Evolutionary conservation across 2,113 vertebrate genomes (phyloP).

Genomic region (Engystomops pustulosus): DNA sequence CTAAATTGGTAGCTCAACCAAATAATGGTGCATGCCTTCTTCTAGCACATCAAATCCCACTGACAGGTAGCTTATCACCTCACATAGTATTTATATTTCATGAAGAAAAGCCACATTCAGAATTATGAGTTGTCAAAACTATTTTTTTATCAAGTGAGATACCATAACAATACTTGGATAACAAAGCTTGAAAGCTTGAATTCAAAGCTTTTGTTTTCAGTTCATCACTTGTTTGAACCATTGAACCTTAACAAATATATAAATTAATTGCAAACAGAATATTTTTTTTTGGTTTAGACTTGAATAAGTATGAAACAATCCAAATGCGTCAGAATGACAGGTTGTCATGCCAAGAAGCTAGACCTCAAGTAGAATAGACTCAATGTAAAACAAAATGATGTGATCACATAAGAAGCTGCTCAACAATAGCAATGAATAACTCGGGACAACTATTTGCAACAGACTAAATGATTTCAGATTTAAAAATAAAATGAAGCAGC

Average conservation of each 20-base stretch:
- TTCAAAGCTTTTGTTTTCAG: slow-evolving; percentile 7
- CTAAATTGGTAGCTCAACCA: neutral
- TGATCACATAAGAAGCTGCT: neutral
- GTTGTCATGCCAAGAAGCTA: neutral
- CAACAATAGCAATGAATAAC: neutral
- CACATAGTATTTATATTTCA: slow-evolving; percentile 6
- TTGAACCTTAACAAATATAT: slow-evolving; percentile 20
- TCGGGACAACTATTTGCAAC: neutral
- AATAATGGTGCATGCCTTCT: neutral
- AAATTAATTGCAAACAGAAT: slow-evolving; percentile 11
- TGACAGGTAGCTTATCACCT: slow-evolving; percentile 43
- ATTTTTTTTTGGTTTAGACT: neutral
- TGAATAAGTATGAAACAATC: neutral
- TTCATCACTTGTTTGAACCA: neutral
- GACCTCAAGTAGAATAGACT: neutral
- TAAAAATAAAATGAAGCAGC: slow-evolving; percentile 10
- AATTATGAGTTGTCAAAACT: slow-evolving; percentile 31
- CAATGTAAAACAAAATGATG: neutral
- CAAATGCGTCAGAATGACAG: neutral
- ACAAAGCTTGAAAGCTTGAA: neutral
- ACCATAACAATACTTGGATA: slow-evolving; percentile 25
- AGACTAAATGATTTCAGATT: slow-evolving; percentile 39
- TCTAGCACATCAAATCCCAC: neutral
- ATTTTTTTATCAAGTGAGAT: slow-evolving; percentile 14
- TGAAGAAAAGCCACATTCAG: slow-evolving; percentile 21